phyloP scores from a whole-genome alignment of 2,797 vertebrate genomes.

The Enteromius mattozi region DNA sequence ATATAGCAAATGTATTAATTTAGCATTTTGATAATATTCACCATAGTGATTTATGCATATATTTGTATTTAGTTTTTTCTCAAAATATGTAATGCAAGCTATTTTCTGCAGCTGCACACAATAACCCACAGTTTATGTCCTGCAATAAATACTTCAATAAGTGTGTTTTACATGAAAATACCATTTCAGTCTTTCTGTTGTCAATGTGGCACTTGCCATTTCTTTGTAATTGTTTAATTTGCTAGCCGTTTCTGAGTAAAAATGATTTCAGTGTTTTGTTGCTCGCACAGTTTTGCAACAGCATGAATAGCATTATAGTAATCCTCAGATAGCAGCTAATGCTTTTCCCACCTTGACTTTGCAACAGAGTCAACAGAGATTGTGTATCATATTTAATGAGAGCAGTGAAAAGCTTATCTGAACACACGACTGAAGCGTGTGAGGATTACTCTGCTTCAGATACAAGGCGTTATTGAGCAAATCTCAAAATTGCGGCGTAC shows the following conservation, averaged over 20 bases:
- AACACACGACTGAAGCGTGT: neutral
- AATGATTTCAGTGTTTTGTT: neutral
- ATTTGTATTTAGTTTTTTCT: neutral
- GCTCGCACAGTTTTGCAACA: neutral
- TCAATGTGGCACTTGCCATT: neutral
- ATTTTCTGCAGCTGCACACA: neutral
- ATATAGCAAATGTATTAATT: neutral
- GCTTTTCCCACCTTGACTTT: neutral
- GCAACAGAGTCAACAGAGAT: neutral
- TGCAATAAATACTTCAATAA: neutral
- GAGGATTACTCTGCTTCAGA: neutral
- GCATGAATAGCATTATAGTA: neutral
- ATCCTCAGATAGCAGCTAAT: neutral
- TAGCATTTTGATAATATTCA: neutral
- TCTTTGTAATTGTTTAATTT: neutral
- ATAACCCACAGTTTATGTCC: neutral
- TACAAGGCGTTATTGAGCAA: neutral
- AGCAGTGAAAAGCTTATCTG: neutral
- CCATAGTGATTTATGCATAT: neutral
- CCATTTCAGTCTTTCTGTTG: neutral
- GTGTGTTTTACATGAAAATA: too few species aligned
- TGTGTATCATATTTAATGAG: conserved; percentile 1
- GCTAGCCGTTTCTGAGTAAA: neutral
- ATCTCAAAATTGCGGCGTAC: neutral
- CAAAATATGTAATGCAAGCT: neutral